Base-by-base conservation (phyloP, 2,888 invertebrate genomes). In the Pocota personata region DNA sequence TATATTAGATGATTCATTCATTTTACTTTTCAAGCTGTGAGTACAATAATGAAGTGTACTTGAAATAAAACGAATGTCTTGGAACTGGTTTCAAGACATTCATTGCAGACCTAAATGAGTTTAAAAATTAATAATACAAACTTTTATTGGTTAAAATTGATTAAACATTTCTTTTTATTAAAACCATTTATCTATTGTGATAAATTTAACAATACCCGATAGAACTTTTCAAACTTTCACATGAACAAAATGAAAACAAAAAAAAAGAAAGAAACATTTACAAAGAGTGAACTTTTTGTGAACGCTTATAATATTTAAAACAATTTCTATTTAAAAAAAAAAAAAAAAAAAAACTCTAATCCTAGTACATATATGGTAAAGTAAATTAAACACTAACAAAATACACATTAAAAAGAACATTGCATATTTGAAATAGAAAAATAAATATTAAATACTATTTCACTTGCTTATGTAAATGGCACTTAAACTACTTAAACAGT, bases 381-480 rank as follows among this genome's bases (percentile, higher is more conserved):
- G 21, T 30, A 43, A 73, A 40, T 24, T 60, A 55, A 64, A 79
- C 21, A 27, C 48, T 58, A 84, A 84, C 75, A 43, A 79, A 55
- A 72, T 43, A 60, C 19, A 64, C 21, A 43, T 52, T 43, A 37
- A 48, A 57, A 27, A 12, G n/a, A 60, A 73, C 27, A 67, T 62
- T 73, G 46, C 72, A 62, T 72, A 57, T 43, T 46, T 52, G 48
- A 75, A 69, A 75, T 58, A 79, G 72, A 78, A 71, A 75, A 21
- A 71, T 69, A 79, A 84, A 69, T 64, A 69, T 19, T 80, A 79
- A 58, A 76, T 46, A 75, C 79, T 84, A 84, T 84, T 84, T 79
- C 75, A 73, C 75, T 79, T 84, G 79, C 71, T 79, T 84, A 79
- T 84, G 77, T 79, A 79, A 80, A 84, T 84, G 84, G 84, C 84